These are phyloP conservation scores for Frankliniella fusca DNA, from an alignment of 2,888 invertebrate genomes.

Conservation along the genomic window DNA sequence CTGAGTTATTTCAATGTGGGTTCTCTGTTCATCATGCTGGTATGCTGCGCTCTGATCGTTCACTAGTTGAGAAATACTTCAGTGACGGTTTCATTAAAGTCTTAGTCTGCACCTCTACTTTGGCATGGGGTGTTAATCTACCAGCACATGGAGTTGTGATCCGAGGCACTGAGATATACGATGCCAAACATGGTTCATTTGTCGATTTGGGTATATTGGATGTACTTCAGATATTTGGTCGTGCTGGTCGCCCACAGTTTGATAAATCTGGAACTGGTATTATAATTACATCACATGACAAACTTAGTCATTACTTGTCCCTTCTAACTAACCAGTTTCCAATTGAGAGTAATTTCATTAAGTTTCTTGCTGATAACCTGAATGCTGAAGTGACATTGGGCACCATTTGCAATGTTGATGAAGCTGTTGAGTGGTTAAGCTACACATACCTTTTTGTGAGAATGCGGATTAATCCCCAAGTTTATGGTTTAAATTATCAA, in stretches of 20 bases:
- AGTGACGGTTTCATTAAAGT: slow-evolving; percentile 81
- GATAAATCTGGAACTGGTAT: slow-evolving; percentile 91
- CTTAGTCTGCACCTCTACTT: slow-evolving; percentile 92
- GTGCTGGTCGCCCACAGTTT: slow-evolving; percentile 97
- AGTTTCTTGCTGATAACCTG: slow-evolving; percentile 87
- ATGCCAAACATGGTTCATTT: slow-evolving; percentile 89
- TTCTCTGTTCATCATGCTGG: slow-evolving; percentile 97
- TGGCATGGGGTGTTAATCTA: slow-evolving; percentile 99
- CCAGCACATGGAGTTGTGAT: slow-evolving; percentile 98
- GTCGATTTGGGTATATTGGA: slow-evolving; percentile 95
- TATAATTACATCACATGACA: slow-evolving; percentile 90
- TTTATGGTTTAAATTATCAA: slow-evolving; percentile 63
- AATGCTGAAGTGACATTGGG: slow-evolving; percentile 96
- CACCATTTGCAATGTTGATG: slow-evolving; percentile 91
- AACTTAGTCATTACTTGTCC: slow-evolving; percentile 88
- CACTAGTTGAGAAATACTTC: slow-evolving; percentile 86
- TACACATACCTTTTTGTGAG: slow-evolving; percentile 95
- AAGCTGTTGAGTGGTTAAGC: slow-evolving; percentile 96
- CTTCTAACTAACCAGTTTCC: slow-evolving; percentile 94
- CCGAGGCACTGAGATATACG: slow-evolving; percentile 95
- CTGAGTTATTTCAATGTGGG: slow-evolving; percentile 79
- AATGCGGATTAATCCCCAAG: slow-evolving; percentile 85
- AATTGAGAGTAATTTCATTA: slow-evolving; percentile 95
- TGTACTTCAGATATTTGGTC: slow-evolving; percentile 96
- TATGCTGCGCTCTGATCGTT: slow-evolving; percentile 79